A percentile compares a stretch with the other conserved stretches of the same genome.
These are phyloP conservation scores for Patiria pectinifera DNA, from an alignment of 53 echinoderm and acorn worm genomes.

Conservation along the genomic window DNA sequence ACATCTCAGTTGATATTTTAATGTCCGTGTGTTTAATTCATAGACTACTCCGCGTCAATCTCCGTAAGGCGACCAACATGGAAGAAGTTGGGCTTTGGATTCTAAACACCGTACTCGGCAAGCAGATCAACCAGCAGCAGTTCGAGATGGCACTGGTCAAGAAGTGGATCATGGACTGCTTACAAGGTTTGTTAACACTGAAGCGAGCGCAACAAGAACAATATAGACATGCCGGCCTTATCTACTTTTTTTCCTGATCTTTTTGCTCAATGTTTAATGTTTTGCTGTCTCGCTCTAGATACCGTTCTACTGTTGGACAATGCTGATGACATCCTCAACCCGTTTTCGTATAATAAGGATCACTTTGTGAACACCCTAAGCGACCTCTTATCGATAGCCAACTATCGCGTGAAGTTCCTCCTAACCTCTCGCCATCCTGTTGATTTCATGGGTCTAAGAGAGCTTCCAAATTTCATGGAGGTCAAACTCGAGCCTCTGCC, in stretches of 20 bases:
- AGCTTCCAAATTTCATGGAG: constrained; percentile 65
- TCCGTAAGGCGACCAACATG: constrained; percentile 41
- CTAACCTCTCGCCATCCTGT: constrained; percentile 84
- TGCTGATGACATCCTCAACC: constrained; percentile 86
- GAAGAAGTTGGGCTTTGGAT: constrained; percentile 46
- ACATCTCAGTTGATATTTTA: background rate
- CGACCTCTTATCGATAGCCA: constrained; percentile 63
- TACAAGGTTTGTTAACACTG: constrained; percentile 19
- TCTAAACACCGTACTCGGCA: constrained; percentile 5
- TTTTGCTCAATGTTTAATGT: background rate
- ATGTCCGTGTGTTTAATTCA: background rate
- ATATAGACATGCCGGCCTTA: background rate
- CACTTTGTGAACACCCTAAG: constrained; percentile 86
- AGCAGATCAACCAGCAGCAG: constrained; percentile 18
- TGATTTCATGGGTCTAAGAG: constrained; percentile 22
- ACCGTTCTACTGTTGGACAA: constrained; percentile 86
- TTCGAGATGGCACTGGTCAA: constrained; percentile 49
- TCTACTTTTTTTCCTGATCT: background rate
- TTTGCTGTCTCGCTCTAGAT: constrained; percentile 61
- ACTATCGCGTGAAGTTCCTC: constrained; percentile 77
- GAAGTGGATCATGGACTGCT: constrained; percentile 33
- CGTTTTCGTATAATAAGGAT: constrained; percentile 67
- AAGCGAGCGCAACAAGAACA: no score
- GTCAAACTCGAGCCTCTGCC: constrained; percentile 78
- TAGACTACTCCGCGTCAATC: constrained; percentile 51